These are phyloP conservation scores for Marisa cornuarietis DNA, from an alignment of 1,140 invertebrate species.

Conservation along the genomic window DNA sequence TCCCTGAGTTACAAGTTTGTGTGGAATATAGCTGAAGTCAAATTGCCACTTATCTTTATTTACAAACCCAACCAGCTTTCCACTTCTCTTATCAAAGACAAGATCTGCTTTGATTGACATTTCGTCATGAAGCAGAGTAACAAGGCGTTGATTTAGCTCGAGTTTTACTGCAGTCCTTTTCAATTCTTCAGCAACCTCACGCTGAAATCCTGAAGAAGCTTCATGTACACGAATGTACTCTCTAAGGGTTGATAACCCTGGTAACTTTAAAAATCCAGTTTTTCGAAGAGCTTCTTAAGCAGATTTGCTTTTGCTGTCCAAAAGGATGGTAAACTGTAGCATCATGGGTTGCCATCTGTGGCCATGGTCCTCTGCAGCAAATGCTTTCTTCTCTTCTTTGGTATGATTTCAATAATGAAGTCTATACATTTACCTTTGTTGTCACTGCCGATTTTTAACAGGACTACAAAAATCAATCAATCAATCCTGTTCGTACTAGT, in stretches of 20 bases:
- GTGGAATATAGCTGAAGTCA: too few species aligned
- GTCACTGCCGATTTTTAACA: too few species aligned
- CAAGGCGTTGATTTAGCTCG: neutral
- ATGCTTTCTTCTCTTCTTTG: slow-evolving; percentile 11
- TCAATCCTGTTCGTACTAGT: too few species aligned
- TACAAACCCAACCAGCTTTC: neutral
- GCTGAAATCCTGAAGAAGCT: neutral
- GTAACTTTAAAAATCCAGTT: slow-evolving; percentile 6
- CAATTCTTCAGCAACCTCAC: neutral
- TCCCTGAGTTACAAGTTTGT: neutral
- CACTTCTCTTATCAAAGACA: neutral
- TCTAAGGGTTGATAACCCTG: slow-evolving; percentile 14
- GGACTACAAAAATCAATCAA: too few species aligned
- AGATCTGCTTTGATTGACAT: slow-evolving; percentile 10
- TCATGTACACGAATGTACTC: slow-evolving; percentile 3
- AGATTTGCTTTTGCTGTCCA: neutral
- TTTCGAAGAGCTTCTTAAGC: neutral
- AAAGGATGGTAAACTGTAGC: neutral
- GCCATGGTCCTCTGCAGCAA: neutral
- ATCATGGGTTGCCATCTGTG: slow-evolving; percentile 15
- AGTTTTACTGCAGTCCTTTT: neutral
- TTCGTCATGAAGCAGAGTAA: slow-evolving; percentile 3
- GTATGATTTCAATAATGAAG: slow-evolving; percentile 3
- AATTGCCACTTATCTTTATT: neutral
- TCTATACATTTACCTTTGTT: too few species aligned